Conservation (phyloP, 1,140 invertebrate species). For the Habropoda laboriosa region DNA sequence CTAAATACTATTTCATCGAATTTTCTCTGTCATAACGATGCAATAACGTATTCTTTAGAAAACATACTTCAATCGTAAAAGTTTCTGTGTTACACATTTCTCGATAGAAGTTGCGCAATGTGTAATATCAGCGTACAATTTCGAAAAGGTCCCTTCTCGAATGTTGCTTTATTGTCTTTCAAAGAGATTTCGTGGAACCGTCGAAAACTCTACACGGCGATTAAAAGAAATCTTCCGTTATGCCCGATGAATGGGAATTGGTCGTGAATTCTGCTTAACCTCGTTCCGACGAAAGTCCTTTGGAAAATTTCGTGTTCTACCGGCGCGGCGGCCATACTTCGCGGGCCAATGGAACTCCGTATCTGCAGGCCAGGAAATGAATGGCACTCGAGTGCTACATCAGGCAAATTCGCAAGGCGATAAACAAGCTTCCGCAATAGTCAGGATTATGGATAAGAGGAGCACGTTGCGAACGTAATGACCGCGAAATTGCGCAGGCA, state of each 20-base stretch:
- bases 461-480: slow-evolving; percentile 26
- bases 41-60: too few species aligned
- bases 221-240: neutral
- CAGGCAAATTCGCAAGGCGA: slow-evolving; percentile 23
- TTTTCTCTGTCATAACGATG: too few species aligned
- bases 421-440: slow-evolving; percentile 46
- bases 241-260: neutral
- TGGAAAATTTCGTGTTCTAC: neutral
- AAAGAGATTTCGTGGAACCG: neutral
- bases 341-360: neutral
- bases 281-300: neutral
- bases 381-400: slow-evolving; percentile 18
- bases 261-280: neutral
- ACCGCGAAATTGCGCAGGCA: slow-evolving; percentile 34
- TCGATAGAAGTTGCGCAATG: neutral
- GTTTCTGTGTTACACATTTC: too few species aligned
- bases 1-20: too few species aligned
- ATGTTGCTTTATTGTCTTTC: neutral
- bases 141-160: neutral
- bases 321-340: neutral
- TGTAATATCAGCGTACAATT: neutral
- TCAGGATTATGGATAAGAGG: slow-evolving; percentile 23
- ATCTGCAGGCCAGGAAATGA: slow-evolving; percentile 6
- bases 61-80: too few species aligned
- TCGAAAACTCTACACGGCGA: neutral